Evolutionary conservation across 2,797 vertebrate genomes (phyloP).

Genomic region (Acestrorhynchus altus): DNA sequence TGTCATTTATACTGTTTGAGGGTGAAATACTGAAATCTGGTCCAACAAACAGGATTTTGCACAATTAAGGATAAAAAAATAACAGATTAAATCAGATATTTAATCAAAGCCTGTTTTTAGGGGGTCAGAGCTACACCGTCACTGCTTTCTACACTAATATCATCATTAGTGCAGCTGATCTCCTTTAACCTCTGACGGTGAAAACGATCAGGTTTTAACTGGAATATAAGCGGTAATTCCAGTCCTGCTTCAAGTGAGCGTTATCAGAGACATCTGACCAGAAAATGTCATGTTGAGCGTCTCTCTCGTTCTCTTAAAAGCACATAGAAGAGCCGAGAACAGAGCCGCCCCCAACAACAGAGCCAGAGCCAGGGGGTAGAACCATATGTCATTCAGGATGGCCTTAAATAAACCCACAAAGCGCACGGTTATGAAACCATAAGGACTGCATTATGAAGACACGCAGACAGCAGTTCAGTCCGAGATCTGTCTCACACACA

Average conservation of each 20-base stretch:
- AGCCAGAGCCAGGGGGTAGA: neutral
- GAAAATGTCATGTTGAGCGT: neutral
- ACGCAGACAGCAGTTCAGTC: neutral
- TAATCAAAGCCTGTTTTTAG: too few species aligned
- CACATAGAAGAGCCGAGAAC: slow-evolving; percentile 10
- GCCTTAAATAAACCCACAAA: slow-evolving; percentile 2
- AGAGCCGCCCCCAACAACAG: neutral
- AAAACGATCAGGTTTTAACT: neutral
- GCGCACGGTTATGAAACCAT: neutral
- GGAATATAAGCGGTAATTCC: neutral
- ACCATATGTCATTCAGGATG: slow-evolving; percentile 5
- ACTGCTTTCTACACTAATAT: too few species aligned
- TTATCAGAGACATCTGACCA: neutral
- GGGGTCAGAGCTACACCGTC: too few species aligned
- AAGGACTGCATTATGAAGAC: neutral
- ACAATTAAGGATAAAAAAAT: too few species aligned
- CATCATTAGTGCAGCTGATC: too few species aligned
- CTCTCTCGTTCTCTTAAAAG: neutral
- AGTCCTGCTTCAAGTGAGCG: neutral
- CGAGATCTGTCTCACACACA: neutral
- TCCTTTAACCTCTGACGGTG: too few species aligned
- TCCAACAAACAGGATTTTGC: too few species aligned
- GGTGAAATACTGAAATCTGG: too few species aligned
- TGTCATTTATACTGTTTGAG: too few species aligned
- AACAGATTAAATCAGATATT: too few species aligned